Base-by-base conservation (phyloP, 2,113 vertebrate species). In the Myiozetetes cayanensis region DNA sequence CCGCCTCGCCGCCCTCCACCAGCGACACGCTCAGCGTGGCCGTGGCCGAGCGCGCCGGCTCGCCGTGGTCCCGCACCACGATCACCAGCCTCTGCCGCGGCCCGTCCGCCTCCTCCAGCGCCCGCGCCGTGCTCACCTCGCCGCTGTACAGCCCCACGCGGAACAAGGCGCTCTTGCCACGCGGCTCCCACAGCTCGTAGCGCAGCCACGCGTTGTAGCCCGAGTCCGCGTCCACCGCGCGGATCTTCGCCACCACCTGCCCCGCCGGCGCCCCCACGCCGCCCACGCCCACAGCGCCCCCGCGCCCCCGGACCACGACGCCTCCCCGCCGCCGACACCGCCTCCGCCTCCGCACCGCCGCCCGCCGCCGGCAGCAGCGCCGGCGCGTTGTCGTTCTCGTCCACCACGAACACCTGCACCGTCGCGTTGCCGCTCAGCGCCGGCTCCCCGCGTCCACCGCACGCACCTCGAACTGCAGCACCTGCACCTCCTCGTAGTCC, bases 201-300 rank as follows among this genome's bases (percentile, higher is more conserved):
- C 97, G 97, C 52, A 98, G 94, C 95, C 97, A 97, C 31, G 97
- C 98, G 71, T 98, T 98, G 88, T 98, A 98, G 28, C 98, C 98
- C 20, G 97, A 97, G 85, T 97, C 98, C 2, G 90, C 88, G 94
- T 98, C 98, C 72, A 98, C 90, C 49, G 97, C 98, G 22, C 94
- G 97, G 55, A 98, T 90, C 96, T 98, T 98, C 17, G 95, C 96
- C 73, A 98, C 94, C 89, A 97, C 94, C 35, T 98, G 97, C 7
- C 98, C 98, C 14, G 78, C 55, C 59, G 90, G 70, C 23, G 63
- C 27, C 10, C 90, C 73, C 73, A n/a, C n/a, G n/a, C n/a, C n/a
- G n/a, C n/a, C n/a, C n/a, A n/a, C n/a, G n/a, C n/a, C n/a, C n/a
- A n/a, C n/a, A n/a, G n/a, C n/a, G n/a, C n/a, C n/a, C n/a, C n/a